phyloP scores from a whole-genome alignment of 2,797 vertebrate species.

The Diplodus puntazzo region DNA sequence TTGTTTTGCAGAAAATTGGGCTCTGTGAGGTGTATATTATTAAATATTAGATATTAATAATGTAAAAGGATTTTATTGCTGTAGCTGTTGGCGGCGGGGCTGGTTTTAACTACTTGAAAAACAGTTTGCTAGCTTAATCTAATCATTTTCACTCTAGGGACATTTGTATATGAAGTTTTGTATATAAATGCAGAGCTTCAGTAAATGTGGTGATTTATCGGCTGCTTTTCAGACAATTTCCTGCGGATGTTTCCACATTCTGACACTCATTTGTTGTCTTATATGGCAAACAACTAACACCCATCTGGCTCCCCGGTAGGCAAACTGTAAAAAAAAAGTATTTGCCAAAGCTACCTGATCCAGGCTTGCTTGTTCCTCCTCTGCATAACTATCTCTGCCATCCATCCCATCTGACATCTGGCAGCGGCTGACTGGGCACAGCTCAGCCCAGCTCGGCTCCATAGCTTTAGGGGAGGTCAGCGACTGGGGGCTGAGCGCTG shows the following conservation, averaged over 20 bases:
- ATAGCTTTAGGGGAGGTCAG: slow-evolving; percentile 83
- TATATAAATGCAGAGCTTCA: not conserved
- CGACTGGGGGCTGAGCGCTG: slow-evolving; percentile 69
- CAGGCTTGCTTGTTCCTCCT: slow-evolving; percentile 62
- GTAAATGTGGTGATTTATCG: slow-evolving; percentile 26
- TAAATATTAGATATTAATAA: no score
- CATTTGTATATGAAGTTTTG: not conserved
- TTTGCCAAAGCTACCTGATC: slow-evolving; percentile 70
- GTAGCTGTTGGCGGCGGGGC: not conserved
- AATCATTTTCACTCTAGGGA: not conserved
- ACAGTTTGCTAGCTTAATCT: not conserved
- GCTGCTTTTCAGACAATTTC: slow-evolving; percentile 20
- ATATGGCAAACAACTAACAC: slow-evolving; percentile 54
- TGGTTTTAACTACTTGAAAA: not conserved
- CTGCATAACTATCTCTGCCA: slow-evolving; percentile 78
- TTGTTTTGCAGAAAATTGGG: no score
- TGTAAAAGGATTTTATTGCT: not conserved
- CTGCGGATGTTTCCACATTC: slow-evolving; percentile 40
- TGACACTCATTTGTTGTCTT: slow-evolving; percentile 51
- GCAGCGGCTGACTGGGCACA: slow-evolving; percentile 79
- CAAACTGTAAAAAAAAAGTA: slow-evolving; percentile 60
- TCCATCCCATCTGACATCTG: slow-evolving; percentile 81
- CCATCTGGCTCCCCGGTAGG: slow-evolving; percentile 53
- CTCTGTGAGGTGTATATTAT: no score
- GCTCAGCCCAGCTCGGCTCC: slow-evolving; percentile 72